These are phyloP conservation scores for Pomacea maculata DNA, from an alignment of 1,140 invertebrate species.

Conservation along the genomic window DNA sequence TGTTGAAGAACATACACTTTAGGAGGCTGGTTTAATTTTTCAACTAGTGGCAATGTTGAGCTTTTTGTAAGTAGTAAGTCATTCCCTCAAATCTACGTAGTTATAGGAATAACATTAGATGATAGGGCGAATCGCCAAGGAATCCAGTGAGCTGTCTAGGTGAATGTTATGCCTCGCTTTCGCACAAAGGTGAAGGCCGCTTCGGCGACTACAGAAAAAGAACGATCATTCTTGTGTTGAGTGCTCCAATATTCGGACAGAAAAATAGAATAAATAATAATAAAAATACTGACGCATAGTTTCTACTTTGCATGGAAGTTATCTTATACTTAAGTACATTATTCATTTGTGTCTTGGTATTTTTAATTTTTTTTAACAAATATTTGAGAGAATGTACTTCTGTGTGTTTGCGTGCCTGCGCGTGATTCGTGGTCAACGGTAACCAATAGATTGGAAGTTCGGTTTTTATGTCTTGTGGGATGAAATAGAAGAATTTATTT, in stretches of 20 bases:
- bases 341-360: not conserved
- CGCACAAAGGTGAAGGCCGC: not conserved
- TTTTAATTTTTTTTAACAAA: not conserved
- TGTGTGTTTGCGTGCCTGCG: not conserved
- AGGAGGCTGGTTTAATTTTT: not conserved
- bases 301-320: not conserved
- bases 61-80: conserved; percentile 6
- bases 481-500: not conserved
- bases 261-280: not conserved
- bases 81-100: conserved; percentile 19
- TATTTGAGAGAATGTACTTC: not conserved
- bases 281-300: not conserved
- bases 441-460: not conserved
- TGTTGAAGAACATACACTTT: not conserved
- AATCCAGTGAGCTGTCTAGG: conserved; percentile 19
- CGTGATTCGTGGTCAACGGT: not conserved
- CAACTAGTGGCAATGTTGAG: not conserved
- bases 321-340: not conserved
- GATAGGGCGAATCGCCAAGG: conserved; percentile 23
- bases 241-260: not conserved
- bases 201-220: not conserved
- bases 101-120: conserved; percentile 13
- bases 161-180: conserved; percentile 24
- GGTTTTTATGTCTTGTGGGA: not conserved
- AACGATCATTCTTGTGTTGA: not conserved